Conservation (phyloP, 2,888 invertebrate genomes). For the Andrena hattorfiana region DNA sequence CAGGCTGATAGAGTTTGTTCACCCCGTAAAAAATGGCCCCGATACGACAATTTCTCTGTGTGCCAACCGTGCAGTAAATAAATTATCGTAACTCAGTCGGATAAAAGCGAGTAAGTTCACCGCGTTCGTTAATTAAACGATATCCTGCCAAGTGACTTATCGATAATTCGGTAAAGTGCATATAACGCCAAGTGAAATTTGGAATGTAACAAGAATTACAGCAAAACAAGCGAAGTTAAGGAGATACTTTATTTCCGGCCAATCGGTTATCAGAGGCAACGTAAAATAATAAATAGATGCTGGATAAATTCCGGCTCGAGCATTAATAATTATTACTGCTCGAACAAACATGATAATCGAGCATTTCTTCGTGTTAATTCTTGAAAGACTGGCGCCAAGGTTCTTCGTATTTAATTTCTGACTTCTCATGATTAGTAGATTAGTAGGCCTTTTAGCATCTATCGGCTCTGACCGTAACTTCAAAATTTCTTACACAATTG, state of each 20-base stretch:
- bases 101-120: conserved; percentile 8
- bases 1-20: conserved; percentile 26
- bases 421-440: too few species aligned
- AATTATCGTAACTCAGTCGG: conserved; percentile 27
- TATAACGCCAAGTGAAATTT: not conserved
- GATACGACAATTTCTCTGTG: conserved; percentile 19
- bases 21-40: conserved; percentile 28
- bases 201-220: conserved; percentile 4
- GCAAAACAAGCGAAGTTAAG: conserved; percentile 33
- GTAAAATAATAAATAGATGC: conserved; percentile 18
- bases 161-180: conserved; percentile 5
- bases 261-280: conserved; percentile 15
- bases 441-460: too few species aligned
- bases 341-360: conserved; percentile 27
- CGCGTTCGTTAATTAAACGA: conserved; percentile 39
- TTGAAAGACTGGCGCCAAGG: not conserved
- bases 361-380: not conserved
- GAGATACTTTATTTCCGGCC: conserved; percentile 11
- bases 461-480: too few species aligned
- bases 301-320: not conserved
- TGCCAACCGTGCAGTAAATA: not conserved
- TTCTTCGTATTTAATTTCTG: not conserved
- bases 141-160: conserved; percentile 20
- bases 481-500: too few species aligned
- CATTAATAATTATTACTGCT: not conserved